Evolutionary conservation across 2,888 invertebrate species (phyloP), one percentile per base, ranked within the genome.

Genomic region (Pristionchus entomophagus): DNA sequence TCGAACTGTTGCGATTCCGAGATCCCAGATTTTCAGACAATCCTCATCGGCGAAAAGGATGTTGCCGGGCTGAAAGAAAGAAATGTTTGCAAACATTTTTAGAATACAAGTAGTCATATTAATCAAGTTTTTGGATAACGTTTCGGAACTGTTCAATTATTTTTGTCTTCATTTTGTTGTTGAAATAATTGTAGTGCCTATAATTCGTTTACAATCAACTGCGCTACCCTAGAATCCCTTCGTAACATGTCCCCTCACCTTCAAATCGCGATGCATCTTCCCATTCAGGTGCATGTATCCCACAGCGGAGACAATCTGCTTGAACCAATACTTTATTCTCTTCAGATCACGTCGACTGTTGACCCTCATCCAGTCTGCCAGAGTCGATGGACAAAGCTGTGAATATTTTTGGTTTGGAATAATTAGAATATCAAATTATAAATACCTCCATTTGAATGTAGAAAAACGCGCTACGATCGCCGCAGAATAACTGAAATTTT

Each of bases 401-500:
- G 2, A 32, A 32, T 32, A 14, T 1, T 4, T 26, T 14, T 3
- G 22, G 29, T 32, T 69, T 17, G 26, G 17, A 12, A 29, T 3
- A 62, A 14, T 29, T 62, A 10, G 12, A 5, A 4, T 35, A 3
- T 35, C n/a, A n/a, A 69, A 29, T 8, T 62, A 6, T n/a, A n/a
- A n/a, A 17, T 22, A 69, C 69, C 38, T 69, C 38, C 69, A 69
- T 69, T 69, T 69, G 69, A 4, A 69, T 69, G 69, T 69, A 69
- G 38, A 69, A 19, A n/a, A 69, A 69, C 4, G 19, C 4, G 29
- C 62, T 14, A 12, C 29, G 29, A 14, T 62, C 56, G 2, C n/a
- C n/a, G 56, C n/a, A 56, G 56, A 56, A n/a, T 8, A 56, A 56
- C 56, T 56, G 51, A n/a, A n/a, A n/a, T n/a, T n/a, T n/a, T n/a